Evolutionary conservation across 2,888 invertebrate species (phyloP).

Genomic region (Heliconius ismenius): DNA sequence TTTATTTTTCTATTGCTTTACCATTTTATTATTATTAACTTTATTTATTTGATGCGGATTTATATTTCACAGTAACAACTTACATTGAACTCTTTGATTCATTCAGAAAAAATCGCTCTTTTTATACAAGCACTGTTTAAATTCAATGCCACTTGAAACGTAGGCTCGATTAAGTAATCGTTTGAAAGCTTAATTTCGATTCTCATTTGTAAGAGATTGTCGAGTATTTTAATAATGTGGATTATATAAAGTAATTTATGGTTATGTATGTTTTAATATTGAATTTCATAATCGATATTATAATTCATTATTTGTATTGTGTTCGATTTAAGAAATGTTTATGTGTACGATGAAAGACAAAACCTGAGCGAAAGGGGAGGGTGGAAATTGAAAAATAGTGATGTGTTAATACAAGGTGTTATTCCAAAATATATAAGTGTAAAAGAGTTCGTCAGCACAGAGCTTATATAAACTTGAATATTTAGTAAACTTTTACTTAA

Average conservation of each 20-base stretch:
- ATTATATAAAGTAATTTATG: neutral
- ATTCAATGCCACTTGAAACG: slow-evolving; percentile 7
- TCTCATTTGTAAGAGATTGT: slow-evolving; percentile 4
- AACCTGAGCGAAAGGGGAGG: too few species aligned
- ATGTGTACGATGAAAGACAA: neutral
- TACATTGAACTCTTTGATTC: neutral
- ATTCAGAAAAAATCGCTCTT: neutral
- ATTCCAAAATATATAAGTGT: too few species aligned
- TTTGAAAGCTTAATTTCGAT: slow-evolving; percentile 6
- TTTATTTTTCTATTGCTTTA: too few species aligned
- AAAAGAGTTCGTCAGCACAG: too few species aligned
- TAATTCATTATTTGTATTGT: neutral
- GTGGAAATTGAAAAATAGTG: too few species aligned
- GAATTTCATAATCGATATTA: neutral
- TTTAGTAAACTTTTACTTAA: neutral
- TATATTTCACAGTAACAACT: neutral
- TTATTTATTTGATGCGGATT: neutral
- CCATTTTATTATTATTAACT: too few species aligned
- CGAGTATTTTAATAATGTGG: neutral
- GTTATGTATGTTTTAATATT: neutral
- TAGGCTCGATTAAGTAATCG: slow-evolving; percentile 21
- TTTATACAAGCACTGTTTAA: neutral
- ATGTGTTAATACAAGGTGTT: too few species aligned
- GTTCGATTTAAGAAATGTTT: neutral
- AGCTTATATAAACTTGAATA: too few species aligned